These are phyloP conservation scores for Pseudorhombus dupliciocellatus DNA, from an alignment of 2,113 vertebrate species.

Conservation along the genomic window DNA sequence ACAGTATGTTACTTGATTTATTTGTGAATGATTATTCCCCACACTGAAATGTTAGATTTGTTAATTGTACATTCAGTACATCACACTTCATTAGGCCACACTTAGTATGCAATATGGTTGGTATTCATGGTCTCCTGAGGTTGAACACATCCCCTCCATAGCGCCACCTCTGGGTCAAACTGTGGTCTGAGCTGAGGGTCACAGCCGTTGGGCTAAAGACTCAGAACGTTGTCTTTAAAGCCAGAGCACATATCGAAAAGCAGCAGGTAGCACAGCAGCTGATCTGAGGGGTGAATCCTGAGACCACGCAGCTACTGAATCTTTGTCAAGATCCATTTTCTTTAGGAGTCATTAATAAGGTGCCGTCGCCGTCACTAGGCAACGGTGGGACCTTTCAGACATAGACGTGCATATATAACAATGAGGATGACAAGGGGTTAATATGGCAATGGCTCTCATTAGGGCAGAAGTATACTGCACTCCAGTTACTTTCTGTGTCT, in stretches of 20 bases:
- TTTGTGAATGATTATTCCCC: not conserved
- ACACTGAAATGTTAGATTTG: not conserved
- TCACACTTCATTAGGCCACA: no score
- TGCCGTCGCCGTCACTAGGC: slow-evolving; percentile 69
- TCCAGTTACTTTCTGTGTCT: not conserved
- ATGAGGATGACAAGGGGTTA: slow-evolving; percentile 39
- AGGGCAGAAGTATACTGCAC: not conserved
- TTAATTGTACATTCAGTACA: no score
- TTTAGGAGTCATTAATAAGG: slow-evolving; percentile 49
- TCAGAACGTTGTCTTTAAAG: slow-evolving; percentile 5
- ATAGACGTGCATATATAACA: slow-evolving; percentile 43
- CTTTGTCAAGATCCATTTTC: slow-evolving; percentile 48
- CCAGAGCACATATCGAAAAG: slow-evolving; percentile 4
- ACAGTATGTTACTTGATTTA: no score
- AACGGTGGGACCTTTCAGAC: slow-evolving; percentile 63
- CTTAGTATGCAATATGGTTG: no score
- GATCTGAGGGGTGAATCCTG: slow-evolving; percentile 24
- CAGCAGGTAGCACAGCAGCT: slow-evolving; percentile 12
- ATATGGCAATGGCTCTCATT: slow-evolving; percentile 44
- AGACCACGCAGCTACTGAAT: slow-evolving; percentile 32
- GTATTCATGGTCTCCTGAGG: no score
- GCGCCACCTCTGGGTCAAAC: no score
- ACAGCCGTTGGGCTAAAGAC: not conserved
- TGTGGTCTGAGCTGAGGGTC: not conserved
- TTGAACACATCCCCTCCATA: no score